phyloP scores from a whole-genome alignment of 2,113 vertebrate genomes.

The Stictonetta naevosa region DNA sequence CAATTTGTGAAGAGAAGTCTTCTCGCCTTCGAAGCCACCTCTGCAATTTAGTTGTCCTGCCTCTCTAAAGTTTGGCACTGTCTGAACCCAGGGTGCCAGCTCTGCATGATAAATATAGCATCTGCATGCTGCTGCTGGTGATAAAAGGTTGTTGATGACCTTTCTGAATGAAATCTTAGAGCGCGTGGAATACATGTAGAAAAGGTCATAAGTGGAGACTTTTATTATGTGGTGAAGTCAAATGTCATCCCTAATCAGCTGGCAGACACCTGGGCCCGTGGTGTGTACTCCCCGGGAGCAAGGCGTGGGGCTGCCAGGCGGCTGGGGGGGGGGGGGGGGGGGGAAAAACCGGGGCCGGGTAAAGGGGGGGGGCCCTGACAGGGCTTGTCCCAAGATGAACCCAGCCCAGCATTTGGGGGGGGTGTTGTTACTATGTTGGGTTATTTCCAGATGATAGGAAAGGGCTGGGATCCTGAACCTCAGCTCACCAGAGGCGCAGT shows the following conservation, averaged over 20 bases:
- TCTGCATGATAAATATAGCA: not conserved
- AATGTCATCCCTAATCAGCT: conserved; percentile 80
- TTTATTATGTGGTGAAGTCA: conserved; percentile 37
- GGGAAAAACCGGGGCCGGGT: not conserved
- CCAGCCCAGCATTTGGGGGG: fast-evolving
- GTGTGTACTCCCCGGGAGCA: not conserved
- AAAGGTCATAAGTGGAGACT: conserved; percentile 78
- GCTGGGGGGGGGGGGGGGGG: too few species aligned
- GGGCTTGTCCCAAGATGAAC: too few species aligned
- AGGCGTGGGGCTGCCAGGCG: not conserved
- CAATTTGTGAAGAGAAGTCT: not conserved
- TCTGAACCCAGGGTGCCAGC: not conserved
- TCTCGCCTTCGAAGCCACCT: not conserved
- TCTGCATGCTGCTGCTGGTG: not conserved
- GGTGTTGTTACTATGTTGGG: too few species aligned
- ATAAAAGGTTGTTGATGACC: conserved; percentile 77
- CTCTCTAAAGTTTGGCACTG: not conserved
- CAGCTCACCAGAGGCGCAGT: too few species aligned
- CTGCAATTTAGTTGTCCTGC: not conserved
- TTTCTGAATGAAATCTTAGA: conserved; percentile 85
- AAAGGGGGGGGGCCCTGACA: not conserved
- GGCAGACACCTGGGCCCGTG: not conserved
- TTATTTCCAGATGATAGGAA: not conserved
- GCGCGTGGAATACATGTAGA: conserved; percentile 79
- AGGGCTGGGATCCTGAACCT: not conserved